phyloP scores from a whole-genome alignment of 2,113 vertebrate species.

The Cheirogaleus medius region DNA sequence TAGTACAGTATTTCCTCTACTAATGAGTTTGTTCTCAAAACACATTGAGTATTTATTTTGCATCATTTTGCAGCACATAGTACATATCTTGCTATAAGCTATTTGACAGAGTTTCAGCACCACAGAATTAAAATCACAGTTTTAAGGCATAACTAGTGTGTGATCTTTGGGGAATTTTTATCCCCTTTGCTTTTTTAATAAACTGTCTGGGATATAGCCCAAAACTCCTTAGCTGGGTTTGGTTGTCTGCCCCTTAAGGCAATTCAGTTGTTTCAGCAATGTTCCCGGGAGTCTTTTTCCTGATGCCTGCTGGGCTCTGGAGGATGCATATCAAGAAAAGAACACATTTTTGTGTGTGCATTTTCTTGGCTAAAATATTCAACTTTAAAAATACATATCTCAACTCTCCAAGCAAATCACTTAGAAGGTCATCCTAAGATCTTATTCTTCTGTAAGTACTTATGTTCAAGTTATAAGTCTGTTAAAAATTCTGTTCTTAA shows the following conservation, averaged over 20 bases:
- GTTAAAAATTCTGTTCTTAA: not conserved
- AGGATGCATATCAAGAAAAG: not conserved
- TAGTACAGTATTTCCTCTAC: constrained; percentile 30
- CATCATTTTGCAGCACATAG: constrained; percentile 55
- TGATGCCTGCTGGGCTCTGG: not conserved
- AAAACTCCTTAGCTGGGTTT: not conserved
- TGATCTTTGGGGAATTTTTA: constrained; percentile 26
- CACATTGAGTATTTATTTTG: constrained; percentile 55
- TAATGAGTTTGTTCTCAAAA: constrained; percentile 57
- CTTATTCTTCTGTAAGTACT: not conserved
- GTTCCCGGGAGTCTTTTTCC: not conserved
- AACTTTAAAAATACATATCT: not conserved
- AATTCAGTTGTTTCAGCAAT: not conserved
- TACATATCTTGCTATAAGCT: constrained; percentile 21
- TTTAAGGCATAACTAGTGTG: constrained; percentile 53
- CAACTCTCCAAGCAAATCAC: not conserved
- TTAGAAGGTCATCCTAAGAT: not conserved
- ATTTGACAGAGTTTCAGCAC: constrained; percentile 48
- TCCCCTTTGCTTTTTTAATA: constrained; percentile 22
- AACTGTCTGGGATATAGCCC: not conserved
- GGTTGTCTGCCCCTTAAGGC: not conserved
- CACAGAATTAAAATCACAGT: constrained; percentile 62
- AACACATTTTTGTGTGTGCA: not conserved
- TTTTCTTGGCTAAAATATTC: not conserved
- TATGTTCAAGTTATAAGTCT: not conserved